Evolutionary conservation across 1,140 invertebrate genomes (phyloP), one percentile per base, ranked within the genome.

Genomic region (Ooceraea biroi): DNA sequence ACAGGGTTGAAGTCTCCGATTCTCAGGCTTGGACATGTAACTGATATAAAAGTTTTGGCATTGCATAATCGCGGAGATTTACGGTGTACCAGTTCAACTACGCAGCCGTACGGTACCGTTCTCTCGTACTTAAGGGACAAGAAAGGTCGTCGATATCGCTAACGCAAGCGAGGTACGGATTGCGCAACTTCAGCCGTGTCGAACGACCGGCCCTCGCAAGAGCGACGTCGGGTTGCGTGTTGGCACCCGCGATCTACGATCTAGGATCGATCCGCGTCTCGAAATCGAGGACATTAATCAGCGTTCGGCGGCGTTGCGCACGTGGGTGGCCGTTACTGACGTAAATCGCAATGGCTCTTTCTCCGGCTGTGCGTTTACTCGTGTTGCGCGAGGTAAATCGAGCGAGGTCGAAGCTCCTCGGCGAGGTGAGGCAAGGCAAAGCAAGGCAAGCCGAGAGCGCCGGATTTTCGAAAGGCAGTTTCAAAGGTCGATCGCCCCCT

Each of bases 221-320:
- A 77, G 58, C 76, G 77, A 87, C 68, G 85, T 61, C n/a, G 85
- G 50, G 36, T 83, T 60, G 80, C 82, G 86, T 83, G 86, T 85
- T 68, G 87, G 66, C 44, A 61, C 69, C 63, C 69, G 52, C 85
- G 88, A 91, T 88, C 76, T 89, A 83, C 84, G 86, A 89, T 90
- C 86, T 85, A 74, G 82, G 66, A 85, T 83, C 77, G 86, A 84
- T 84, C 74, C 10, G 36, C 14, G 27, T 36, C 22, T 82, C 87
- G 87, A 90, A 88, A 90, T 90, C 86, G 85, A 83, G 85, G 80
- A 78, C 88, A 90, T 90, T 88, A 89, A 88, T 90, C 85, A 90
- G 63, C 86, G 50, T 83, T 78, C 85, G 85, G 87, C 80, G 82
- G 60, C 44, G 73, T 60, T 58, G 85, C 63, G 52, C 83, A 88